phyloP scores from a whole-genome alignment of 2,797 vertebrate genomes.

The Anas flavirostris region DNA sequence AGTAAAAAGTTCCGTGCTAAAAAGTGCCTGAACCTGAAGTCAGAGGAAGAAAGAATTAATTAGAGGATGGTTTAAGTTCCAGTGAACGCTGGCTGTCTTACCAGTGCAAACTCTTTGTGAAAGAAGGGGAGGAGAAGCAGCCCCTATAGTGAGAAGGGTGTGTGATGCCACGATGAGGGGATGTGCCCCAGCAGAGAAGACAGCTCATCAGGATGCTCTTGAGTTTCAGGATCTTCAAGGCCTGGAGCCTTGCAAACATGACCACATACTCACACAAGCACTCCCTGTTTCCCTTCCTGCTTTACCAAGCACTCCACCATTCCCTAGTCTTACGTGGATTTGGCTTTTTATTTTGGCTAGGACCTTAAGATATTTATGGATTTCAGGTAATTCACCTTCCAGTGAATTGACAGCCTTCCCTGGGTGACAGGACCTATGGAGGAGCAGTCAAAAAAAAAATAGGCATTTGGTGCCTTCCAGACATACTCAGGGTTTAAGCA shows the following conservation, averaged over 20 bases:
- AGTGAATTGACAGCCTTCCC: neutral
- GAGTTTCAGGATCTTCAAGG: neutral
- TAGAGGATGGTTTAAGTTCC: neutral
- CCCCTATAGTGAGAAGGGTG: neutral
- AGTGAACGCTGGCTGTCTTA: neutral
- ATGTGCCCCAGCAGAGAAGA: neutral
- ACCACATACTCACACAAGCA: fast-evolving
- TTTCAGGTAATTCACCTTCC: neutral
- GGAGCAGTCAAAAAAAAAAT: neutral
- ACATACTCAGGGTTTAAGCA: neutral
- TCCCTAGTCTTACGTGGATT: neutral
- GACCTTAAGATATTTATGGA: neutral
- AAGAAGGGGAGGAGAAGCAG: neutral
- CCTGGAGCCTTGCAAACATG: neutral
- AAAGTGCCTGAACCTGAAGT: neutral
- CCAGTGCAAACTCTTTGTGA: neutral
- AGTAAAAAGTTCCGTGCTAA: neutral
- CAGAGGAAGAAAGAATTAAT: neutral
- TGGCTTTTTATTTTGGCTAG: neutral
- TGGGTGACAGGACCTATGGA: neutral
- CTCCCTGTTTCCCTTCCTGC: neutral
- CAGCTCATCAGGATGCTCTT: neutral
- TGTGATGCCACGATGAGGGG: neutral
- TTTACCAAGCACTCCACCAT: neutral
- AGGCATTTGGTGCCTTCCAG: neutral